Conservation (phyloP, 2,797 vertebrate genomes). For the Myotis vivesi region DNA sequence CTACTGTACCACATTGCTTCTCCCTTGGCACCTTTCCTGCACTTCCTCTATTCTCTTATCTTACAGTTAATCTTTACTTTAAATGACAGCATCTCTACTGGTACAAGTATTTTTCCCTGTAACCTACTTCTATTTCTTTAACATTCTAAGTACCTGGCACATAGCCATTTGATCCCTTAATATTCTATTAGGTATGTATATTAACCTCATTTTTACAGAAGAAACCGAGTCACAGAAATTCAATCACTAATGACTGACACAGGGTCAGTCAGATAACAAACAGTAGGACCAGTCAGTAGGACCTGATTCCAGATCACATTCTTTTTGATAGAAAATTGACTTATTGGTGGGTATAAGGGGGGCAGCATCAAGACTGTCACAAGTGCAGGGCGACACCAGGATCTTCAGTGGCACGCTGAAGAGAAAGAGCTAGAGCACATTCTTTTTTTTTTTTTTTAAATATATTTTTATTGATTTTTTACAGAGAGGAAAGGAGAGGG, state of each 20-base stretch:
- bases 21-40: not conserved
- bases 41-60: not conserved
- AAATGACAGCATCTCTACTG: not conserved
- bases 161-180: not conserved
- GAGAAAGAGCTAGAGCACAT: no score
- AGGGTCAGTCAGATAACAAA: not conserved
- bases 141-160: not conserved
- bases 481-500: no score
- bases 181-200: not conserved
- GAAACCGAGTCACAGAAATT: constrained; percentile 26
- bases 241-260: not conserved
- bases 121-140: not conserved
- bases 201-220: not conserved
- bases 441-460: no score
- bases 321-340: no score
- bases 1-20: not conserved
- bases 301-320: not conserved
- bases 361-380: no score
- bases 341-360: no score
- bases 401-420: no score
- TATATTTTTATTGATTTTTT: no score
- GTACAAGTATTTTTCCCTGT: not conserved
- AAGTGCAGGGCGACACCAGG: no score
- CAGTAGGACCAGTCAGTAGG: not conserved
- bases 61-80: not conserved